These are phyloP conservation scores for Colistium nudipinnis DNA, from an alignment of 2,113 vertebrate species.

Conservation along the genomic window DNA sequence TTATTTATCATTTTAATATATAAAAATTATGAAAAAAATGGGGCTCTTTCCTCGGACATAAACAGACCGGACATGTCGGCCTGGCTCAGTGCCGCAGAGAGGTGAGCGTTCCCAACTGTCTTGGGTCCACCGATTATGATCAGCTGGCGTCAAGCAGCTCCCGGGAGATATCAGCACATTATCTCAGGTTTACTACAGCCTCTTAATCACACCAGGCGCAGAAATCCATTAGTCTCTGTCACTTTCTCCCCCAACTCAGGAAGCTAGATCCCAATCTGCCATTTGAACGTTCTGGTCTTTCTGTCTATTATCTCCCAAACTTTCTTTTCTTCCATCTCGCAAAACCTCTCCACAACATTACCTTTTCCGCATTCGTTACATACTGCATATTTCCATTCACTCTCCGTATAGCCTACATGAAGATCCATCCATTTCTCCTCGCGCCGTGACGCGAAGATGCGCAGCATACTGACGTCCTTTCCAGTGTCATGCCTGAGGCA, in stretches of 20 bases:
- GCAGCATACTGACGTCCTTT: conserved; percentile 37
- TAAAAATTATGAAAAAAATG: conserved; percentile 7
- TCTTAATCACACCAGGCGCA: conserved; percentile 82
- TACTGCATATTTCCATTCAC: conserved; percentile 55
- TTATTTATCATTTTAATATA: not conserved
- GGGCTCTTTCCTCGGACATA: conserved; percentile 21
- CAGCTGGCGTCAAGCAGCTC: conserved; percentile 80
- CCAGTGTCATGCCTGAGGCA: conserved; percentile 7
- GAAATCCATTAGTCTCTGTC: conserved; percentile 90
- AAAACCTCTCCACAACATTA: conserved; percentile 43
- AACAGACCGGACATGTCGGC: conserved; percentile 31
- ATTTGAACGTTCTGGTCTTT: conserved; percentile 79
- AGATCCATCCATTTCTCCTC: no score
- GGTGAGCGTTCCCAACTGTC: conserved; percentile 55
- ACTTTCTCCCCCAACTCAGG: conserved; percentile 82
- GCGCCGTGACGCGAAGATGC: no score
- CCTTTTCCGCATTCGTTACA: conserved; percentile 50
- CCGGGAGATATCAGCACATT: conserved; percentile 89
- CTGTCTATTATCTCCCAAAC: conserved; percentile 47
- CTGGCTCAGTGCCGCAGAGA: conserved; percentile 37
- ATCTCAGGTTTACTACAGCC: conserved; percentile 82
- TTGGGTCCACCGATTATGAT: conserved; percentile 78
- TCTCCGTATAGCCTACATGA: conserved; percentile 36
- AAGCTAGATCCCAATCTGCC: conserved; percentile 80
- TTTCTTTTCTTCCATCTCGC: conserved; percentile 18